Evolutionary conservation across 2,888 invertebrate species (phyloP), one percentile per base, ranked within the genome.

Genomic region (Cerastis rubricosa): DNA sequence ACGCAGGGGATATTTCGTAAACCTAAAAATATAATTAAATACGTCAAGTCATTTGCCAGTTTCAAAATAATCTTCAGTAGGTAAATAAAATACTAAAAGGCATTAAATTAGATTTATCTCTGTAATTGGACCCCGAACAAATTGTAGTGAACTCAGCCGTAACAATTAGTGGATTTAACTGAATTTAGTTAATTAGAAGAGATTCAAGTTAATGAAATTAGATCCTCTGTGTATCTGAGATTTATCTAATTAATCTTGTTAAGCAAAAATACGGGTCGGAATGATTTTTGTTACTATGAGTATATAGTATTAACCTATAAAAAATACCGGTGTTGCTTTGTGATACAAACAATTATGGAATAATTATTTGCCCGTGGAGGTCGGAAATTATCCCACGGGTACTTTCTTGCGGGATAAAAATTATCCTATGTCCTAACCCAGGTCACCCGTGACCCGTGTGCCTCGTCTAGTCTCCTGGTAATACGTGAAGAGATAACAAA

Each of bases 201-300:
- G 43, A 69, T 43, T 70, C 25, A 35, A 78, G 49, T 61, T 78
- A 71, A 83, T 70, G 47, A 54, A 25, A 67, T 83, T 78, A 61
- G 40, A 49, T 43, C 11, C 59, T 69, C 45, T 59, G 51, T 61
- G 54, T 83, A 70, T 83, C 47, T 17, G 35, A 71, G 45, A 76
- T 29, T 71, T n/a, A 69, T n/a, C 29, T 76, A 22, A 71, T 80
- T 49, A 22, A 35, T 22, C 19, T 77, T 25, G 19, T 47, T 12
- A 29, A 45, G 71, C 35, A 19, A 76, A 47, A 70, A 40, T 45
- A 45, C 17, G 12, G 2, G 6, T 49, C 7, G 1, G 9, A 29
- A 59, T 40, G 9, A 76, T 72, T 35, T n/a, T 35, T 35, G 35
- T 35, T 35, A 35, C 3, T 35, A 35, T 35, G 3, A 35, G 35